These are phyloP conservation scores for Leucania comma DNA, from an alignment of 2,888 invertebrate species.

Conservation along the genomic window DNA sequence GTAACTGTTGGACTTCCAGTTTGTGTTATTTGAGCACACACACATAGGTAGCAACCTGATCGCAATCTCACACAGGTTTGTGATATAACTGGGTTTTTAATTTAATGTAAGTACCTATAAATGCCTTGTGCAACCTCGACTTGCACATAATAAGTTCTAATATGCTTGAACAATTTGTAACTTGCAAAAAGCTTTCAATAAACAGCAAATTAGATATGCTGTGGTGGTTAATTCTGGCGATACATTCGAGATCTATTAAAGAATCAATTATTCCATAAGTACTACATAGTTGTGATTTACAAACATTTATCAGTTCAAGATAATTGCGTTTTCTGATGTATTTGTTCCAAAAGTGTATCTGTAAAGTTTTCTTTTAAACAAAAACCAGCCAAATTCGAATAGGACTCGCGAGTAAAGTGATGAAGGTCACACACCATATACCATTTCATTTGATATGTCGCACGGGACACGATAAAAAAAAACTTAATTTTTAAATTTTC, in stretches of 20 bases:
- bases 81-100: conserved; percentile 52
- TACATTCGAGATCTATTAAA: neutral
- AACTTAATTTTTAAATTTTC: too few relatives aligned
- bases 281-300: neutral
- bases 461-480: too few relatives aligned
- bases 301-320: neutral
- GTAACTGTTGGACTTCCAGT: conserved; percentile 61
- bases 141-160: conserved; percentile 35
- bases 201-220: neutral
- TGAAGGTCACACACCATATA: too few relatives aligned
- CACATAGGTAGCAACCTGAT: conserved; percentile 41
- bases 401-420: too few relatives aligned
- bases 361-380: too few relatives aligned
- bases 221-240: neutral
- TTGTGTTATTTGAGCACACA: conserved; percentile 52
- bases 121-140: conserved; percentile 39
- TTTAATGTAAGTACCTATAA: conserved; percentile 37
- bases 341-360: neutral
- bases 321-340: neutral
- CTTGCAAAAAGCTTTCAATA: conserved; percentile 23
- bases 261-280: neutral
- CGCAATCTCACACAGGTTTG: conserved; percentile 55
- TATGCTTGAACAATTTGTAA: conserved; percentile 11
- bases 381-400: too few relatives aligned
- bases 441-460: too few relatives aligned